Conservation (phyloP, 2,888 invertebrate species). For the Oeneis ivallda region DNA sequence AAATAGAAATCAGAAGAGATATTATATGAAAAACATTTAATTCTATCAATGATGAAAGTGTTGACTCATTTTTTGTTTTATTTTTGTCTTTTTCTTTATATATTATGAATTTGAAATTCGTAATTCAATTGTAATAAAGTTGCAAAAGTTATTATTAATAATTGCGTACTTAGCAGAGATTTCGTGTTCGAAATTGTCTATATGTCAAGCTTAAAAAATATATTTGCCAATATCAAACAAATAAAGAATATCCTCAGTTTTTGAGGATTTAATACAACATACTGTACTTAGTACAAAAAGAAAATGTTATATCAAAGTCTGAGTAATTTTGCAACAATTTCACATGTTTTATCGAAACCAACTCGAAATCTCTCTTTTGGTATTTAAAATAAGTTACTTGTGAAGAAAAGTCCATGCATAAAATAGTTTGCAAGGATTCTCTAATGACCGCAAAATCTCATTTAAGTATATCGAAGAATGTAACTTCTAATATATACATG, state of each 20-base stretch:
- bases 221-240: background rate
- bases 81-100: background rate
- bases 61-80: background rate
- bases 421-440: conserved; percentile 32
- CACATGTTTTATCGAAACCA: background rate
- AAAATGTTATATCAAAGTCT: background rate
- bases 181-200: conserved; percentile 21
- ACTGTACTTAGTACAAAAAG: too few species aligned
- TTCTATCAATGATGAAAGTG: background rate
- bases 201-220: background rate
- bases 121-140: conserved; percentile 1
- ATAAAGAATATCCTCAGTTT: background rate
- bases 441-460: conserved; percentile 25
- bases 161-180: conserved; percentile 20
- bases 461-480: conserved; percentile 23
- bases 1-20: background rate
- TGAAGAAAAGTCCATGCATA: conserved; percentile 34
- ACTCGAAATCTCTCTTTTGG: conserved; percentile 32
- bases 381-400: conserved; percentile 15
- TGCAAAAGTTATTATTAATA: conserved; percentile 14
- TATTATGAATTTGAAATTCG: background rate
- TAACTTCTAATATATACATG: conserved; percentile 34
- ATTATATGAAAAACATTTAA: background rate
- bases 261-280: background rate
- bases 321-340: background rate